Conservation (phyloP, 2,113 vertebrate species). For the Amia ocellicauda region DNA sequence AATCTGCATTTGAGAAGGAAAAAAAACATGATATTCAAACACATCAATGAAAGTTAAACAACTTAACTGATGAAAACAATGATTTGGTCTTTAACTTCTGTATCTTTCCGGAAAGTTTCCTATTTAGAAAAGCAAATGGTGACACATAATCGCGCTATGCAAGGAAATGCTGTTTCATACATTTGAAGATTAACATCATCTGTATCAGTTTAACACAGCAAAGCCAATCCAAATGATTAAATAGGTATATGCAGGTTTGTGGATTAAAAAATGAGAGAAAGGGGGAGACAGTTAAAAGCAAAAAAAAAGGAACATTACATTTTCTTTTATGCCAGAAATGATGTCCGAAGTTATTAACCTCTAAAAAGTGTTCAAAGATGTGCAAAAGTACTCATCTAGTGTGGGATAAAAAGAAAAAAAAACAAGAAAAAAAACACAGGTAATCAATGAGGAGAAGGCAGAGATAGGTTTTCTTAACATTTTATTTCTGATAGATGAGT, state of each 20-base stretch:
- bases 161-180: conserved; percentile 60
- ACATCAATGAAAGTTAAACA: conserved; percentile 50
- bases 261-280: conserved; percentile 18
- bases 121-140: conserved; percentile 61
- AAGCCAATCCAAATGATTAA: conserved; percentile 53
- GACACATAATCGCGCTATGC: conserved; percentile 60
- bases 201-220: conserved; percentile 66
- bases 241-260: conserved; percentile 38
- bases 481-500: conserved; percentile 64
- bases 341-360: conserved; percentile 77
- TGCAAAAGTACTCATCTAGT: conserved; percentile 53
- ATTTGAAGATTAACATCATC: conserved; percentile 66
- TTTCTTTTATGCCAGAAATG: conserved; percentile 64
- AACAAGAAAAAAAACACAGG: conserved; percentile 67
- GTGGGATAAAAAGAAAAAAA: conserved; percentile 67
- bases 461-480: conserved; percentile 62
- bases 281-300: conserved; percentile 59
- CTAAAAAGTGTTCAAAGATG: conserved; percentile 58
- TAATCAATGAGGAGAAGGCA: conserved; percentile 78
- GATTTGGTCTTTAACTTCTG: conserved; percentile 64
- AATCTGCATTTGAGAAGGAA: conserved; percentile 49
- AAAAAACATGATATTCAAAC: conserved; percentile 51
- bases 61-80: conserved; percentile 64
- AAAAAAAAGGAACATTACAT: conserved; percentile 57
- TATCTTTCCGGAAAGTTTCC: conserved; percentile 47